phyloP scores from a whole-genome alignment of 2,113 vertebrate species.

The Salminus brasiliensis region DNA sequence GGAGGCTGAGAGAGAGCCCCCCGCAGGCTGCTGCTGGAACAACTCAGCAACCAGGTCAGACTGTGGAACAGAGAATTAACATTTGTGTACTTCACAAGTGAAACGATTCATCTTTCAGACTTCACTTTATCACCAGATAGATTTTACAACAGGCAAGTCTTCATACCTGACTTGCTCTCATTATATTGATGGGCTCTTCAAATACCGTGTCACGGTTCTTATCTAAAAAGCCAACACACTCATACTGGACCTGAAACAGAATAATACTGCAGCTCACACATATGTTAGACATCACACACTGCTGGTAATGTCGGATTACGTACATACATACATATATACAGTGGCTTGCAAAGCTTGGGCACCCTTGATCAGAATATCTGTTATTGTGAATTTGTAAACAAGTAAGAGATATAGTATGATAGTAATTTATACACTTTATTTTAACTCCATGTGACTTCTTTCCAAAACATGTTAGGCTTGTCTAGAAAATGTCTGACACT shows the following conservation, averaged over 20 bases:
- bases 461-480: no score
- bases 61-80: constrained; percentile 53
- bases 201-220: constrained; percentile 81
- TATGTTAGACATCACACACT: no score
- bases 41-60: constrained; percentile 77
- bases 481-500: no score
- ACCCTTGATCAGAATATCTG: no score
- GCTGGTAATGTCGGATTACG: no score
- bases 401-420: no score
- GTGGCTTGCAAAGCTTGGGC: no score
- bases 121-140: neutral
- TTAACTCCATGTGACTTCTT: no score
- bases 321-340: no score
- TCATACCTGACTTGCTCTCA: constrained; percentile 81
- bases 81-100: neutral
- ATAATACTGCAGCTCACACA: no score
- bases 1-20: constrained; percentile 3
- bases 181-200: constrained; percentile 80
- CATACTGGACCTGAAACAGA: constrained; percentile 76
- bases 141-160: neutral
- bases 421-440: no score
- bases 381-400: no score
- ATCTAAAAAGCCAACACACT: constrained; percentile 78
- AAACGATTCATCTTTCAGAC: neutral
- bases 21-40: constrained; percentile 70